Base-by-base conservation (phyloP, 1,140 invertebrate species). In the Macrobrachium rosenbergii region DNA sequence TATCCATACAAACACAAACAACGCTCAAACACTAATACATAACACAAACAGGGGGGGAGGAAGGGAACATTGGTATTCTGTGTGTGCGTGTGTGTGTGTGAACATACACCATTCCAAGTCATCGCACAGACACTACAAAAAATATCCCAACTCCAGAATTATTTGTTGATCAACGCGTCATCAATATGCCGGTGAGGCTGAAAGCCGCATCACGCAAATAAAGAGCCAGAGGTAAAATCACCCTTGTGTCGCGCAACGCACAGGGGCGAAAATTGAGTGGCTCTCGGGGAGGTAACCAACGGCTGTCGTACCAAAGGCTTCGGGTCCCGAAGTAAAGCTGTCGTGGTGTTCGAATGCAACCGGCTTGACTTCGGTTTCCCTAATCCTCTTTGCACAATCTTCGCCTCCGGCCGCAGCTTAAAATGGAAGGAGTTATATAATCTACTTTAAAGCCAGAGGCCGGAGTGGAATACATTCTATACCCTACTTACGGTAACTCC, bases 121-220 rank as follows among this genome's bases (percentile, higher is more conserved):
- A 62, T 21, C 28, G 60, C 77, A 79, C 77, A 79, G 58, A 62
- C 77, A 14, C 77, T 16, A 60, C 77, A 63, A 79, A 79, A 79
- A 79, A 79, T 63, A 63, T 79, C 76, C 76, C n/a, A 63, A 79
- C 52, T 23, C n/a, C 19, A 79, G 59, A 79, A 79, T 79, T 79
- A 79, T 79, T 79, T 79, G 77, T 79, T 79, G 77, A 79, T 79
- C 59, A 63, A 63, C 59, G n/a, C 21, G 77, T 79, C 77, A 79
- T 79, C 77, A 79, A 79, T 79, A 79, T 79, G 77, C 62, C 62
- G 62, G 77, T 12, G 67, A 21, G 58, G 77, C 23, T 17, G 21
- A 17, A 11, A 37, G 77, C 7, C 52, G 59, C 21, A 58, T 17
- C 43, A 52, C 16, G 45, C n/a, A 11, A 11, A 19, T 21, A 23